A percentile compares a stretch with the other conserved stretches of the same genome.
Evolutionary conservation across 2,113 vertebrate genomes (phyloP).

Genomic region (Mesitornis unicolor): DNA sequence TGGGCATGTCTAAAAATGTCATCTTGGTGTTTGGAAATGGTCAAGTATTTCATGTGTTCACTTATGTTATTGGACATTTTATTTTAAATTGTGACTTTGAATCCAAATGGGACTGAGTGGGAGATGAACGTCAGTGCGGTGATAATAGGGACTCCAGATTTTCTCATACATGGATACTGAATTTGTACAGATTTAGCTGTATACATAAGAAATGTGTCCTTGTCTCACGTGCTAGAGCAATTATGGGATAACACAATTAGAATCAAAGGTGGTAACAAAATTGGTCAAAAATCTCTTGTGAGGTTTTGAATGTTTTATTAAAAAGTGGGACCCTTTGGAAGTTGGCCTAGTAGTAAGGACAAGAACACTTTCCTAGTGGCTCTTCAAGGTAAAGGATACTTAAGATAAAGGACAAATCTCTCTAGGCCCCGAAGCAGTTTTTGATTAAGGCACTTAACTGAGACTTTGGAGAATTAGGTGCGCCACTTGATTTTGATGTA

Average conservation of each 20-base stretch:
- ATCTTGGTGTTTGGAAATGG: background rate
- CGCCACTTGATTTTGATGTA: background rate
- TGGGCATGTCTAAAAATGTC: background rate
- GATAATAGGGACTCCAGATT: background rate
- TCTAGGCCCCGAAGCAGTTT: constrained; percentile 52
- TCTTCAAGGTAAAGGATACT: constrained; percentile 52
- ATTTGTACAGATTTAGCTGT: background rate
- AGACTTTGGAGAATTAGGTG: constrained; percentile 45
- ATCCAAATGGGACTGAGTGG: background rate
- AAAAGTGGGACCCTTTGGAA: constrained; percentile 25
- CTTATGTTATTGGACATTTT: background rate
- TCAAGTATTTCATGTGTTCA: background rate
- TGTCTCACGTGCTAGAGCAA: background rate
- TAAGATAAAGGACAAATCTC: constrained; percentile 61
- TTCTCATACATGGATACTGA: background rate
- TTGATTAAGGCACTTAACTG: constrained; percentile 50
- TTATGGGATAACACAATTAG: constrained; percentile 3
- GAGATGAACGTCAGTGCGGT: background rate
- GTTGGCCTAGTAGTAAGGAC: constrained; percentile 9
- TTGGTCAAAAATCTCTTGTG: constrained; percentile 23
- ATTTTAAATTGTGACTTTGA: background rate
- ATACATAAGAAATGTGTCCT: background rate
- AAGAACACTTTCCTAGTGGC: background rate
- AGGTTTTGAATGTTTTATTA: constrained; percentile 34
- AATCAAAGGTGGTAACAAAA: background rate